A percentile compares a stretch with the other conserved stretches of the same genome.
These are phyloP conservation scores for Steinernema feltiae DNA, from an alignment of 1,140 invertebrate species.

Conservation along the genomic window DNA sequence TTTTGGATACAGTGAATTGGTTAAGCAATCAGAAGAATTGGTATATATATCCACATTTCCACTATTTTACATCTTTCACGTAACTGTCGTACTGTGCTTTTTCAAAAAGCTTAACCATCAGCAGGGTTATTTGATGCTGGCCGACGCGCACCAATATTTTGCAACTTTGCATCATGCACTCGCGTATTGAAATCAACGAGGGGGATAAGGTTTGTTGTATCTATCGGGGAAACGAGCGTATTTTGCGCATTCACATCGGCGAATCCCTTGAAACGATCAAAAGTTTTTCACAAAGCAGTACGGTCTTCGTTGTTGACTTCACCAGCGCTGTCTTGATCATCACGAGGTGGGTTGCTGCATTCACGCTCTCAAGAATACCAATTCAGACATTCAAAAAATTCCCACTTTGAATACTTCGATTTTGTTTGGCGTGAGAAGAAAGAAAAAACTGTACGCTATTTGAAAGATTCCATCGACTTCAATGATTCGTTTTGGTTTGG, in stretches of 20 bases:
- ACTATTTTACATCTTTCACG: too few relatives aligned
- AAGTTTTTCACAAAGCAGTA: neutral
- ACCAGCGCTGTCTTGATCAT: neutral
- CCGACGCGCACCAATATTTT: too few relatives aligned
- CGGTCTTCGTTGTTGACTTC: neutral
- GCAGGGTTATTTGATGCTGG: too few relatives aligned
- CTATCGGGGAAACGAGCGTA: too few relatives aligned
- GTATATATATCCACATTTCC: too few relatives aligned
- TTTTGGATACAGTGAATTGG: too few relatives aligned
- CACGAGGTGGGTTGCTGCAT: neutral
- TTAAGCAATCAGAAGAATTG: too few relatives aligned
- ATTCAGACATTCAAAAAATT: too few relatives aligned
- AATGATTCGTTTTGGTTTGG: slow-evolving; percentile 24
- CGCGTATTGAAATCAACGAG: neutral
- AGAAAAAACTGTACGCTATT: neutral
- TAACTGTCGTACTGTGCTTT: too few relatives aligned
- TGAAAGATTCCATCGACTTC: neutral
- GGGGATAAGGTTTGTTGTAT: neutral
- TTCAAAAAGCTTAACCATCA: neutral
- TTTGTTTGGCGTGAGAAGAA: too few relatives aligned
- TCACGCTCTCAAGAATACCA: neutral
- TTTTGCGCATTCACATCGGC: neutral
- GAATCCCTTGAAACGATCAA: neutral
- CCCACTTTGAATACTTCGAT: neutral
- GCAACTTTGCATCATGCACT: too few relatives aligned